Evolutionary conservation across 2,888 invertebrate genomes (phyloP), one percentile per base, ranked within the genome.

Genomic region (Platycheirus albimanus): DNA sequence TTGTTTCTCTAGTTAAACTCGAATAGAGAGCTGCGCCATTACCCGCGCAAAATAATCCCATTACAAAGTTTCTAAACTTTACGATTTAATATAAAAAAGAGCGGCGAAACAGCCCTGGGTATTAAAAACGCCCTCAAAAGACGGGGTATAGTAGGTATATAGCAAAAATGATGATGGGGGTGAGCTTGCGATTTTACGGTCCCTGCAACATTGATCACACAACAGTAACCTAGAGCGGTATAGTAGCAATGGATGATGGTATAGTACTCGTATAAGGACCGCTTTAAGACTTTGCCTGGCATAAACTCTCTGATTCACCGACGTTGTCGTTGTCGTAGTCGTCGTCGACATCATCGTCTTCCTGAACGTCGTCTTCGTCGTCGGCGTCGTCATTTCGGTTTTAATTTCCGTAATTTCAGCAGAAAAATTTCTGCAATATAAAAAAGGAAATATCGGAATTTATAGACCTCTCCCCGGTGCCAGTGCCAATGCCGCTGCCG

Each of bases 341-440:
- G n/a, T n/a, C n/a, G n/a, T n/a, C n/a, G n/a, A n/a, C n/a, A n/a
- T 63, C 63, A 13, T 41, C 63, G 19, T 41, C 66, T 61, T 78
- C 63, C 33, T 72, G 41, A 64, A 56, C 69, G 56, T 83, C 47
- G 74, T 54, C 38, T 8, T 38, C 38, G 28, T 51, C 51, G 15
- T 70, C 76, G 61, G 58, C 76, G 87, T 88, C 87, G 88, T 88
- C 88, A 87, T 88, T 89, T 88, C 88, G 87, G 89, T 90, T 90
- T 89, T 90, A 90, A 90, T 90, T 90, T 90, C 90, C 90, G 89
- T 90, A 90, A 90, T 90, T 89, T 90, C 88, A 90, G 89, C 88
- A 88, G 89, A 89, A 90, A 90, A 90, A 89, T 89, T 89, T 89
- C 88, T 89, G 89, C 90, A 90, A 89, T 90, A 90, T 89, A 90